Evolutionary conservation across 2,113 vertebrate species (phyloP).

Genomic region (Microcebus ravelobensis): DNA sequence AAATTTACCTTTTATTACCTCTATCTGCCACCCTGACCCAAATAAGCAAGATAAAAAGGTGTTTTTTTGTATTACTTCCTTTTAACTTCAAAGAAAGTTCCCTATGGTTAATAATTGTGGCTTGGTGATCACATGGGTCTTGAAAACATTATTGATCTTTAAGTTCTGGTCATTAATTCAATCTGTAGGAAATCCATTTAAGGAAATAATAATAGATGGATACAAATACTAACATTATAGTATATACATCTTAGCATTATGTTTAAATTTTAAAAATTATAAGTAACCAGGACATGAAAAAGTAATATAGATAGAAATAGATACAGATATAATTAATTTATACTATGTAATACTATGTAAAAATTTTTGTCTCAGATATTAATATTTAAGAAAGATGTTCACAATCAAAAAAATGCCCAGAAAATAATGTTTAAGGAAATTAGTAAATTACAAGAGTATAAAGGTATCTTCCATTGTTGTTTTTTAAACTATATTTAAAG

Average conservation of each 20-base stretch:
- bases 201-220: neutral
- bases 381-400: neutral
- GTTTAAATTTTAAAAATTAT: neutral
- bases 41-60: neutral
- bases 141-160: slow-evolving; percentile 31
- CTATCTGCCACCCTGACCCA: neutral
- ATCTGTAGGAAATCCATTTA: neutral
- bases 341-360: neutral
- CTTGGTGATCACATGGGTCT: slow-evolving; percentile 4
- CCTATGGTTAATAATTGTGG: neutral
- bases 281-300: neutral
- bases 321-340: neutral
- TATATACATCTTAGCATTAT: neutral
- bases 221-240: neutral
- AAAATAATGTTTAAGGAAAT: neutral
- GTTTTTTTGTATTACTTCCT: neutral
- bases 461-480: neutral
- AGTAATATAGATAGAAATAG: neutral
- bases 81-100: neutral
- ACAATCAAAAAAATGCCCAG: neutral
- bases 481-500: neutral
- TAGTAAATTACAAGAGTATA: neutral
- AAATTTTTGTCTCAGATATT: neutral
- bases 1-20: neutral
- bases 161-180: slow-evolving; percentile 11